phyloP scores from a whole-genome alignment of 1,140 invertebrate species.

The Nephotettix cincticeps region DNA sequence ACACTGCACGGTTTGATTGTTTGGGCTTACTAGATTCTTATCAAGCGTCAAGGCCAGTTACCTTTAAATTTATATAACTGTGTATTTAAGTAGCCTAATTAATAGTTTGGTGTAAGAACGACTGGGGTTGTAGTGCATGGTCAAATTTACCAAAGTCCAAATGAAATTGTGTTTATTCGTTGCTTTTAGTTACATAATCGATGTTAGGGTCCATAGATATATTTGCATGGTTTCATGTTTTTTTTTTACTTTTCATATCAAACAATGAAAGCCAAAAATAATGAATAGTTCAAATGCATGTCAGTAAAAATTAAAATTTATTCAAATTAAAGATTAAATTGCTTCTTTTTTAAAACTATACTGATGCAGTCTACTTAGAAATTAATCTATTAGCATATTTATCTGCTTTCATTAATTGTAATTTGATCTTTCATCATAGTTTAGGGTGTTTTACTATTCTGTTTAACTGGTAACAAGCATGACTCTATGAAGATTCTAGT shows the following conservation, averaged over 20 bases:
- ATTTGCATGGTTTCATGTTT: conserved; percentile 19
- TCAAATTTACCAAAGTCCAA: neutral
- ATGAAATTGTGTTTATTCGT: conserved; percentile 16
- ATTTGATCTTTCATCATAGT: neutral
- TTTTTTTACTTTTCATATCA: neutral
- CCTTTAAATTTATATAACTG: neutral
- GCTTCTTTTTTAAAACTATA: neutral
- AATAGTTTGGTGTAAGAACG: conserved; percentile 13
- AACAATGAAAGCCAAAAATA: too few relatives aligned
- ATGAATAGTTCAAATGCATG: too few relatives aligned
- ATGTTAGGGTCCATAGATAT: conserved; percentile 9
- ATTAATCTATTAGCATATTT: neutral
- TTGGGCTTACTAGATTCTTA: conserved; percentile 24
- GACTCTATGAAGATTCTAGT: conserved; percentile 25
- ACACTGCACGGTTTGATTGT: conserved; percentile 26
- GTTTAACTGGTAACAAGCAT: conserved; percentile 17
- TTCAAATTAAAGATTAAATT: neutral
- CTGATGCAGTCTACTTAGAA: neutral
- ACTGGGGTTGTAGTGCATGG: conserved; percentile 2
- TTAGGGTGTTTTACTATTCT: neutral
- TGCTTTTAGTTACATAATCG: conserved; percentile 12
- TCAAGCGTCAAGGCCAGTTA: conserved; percentile 1
- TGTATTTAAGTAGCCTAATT: neutral
- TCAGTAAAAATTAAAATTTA: neutral
- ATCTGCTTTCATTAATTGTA: neutral